phyloP scores from a whole-genome alignment of 2,113 vertebrate genomes.

The Gadus macrocephalus region DNA sequence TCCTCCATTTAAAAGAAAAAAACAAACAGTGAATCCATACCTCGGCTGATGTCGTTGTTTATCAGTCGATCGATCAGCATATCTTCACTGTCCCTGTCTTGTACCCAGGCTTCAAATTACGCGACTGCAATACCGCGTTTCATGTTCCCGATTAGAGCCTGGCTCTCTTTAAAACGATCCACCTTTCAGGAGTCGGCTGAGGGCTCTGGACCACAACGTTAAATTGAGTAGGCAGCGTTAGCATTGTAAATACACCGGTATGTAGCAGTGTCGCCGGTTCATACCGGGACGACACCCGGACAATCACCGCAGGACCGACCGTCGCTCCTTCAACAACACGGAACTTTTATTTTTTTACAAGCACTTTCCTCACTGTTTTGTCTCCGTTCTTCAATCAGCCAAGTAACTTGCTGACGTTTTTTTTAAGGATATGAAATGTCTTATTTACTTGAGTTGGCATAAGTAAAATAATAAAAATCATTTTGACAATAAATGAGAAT shows the following conservation, averaged over 20 bases:
- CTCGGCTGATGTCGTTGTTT: too few species aligned
- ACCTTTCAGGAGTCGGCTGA: too few species aligned
- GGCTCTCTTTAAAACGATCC: too few species aligned
- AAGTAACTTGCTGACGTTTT: constrained; percentile 32
- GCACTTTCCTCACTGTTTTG: constrained; percentile 56
- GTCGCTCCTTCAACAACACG: constrained; percentile 17
- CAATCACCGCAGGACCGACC: constrained; percentile 36
- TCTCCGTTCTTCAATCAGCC: constrained; percentile 42
- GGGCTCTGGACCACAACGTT: too few species aligned
- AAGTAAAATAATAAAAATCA: constrained; percentile 55
- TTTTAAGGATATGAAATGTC: constrained; percentile 42
- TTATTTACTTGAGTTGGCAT: constrained; percentile 51
- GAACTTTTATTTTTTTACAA: constrained; percentile 11
- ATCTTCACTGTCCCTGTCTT: too few species aligned
- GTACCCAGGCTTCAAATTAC: too few species aligned
- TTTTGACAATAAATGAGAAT: constrained; percentile 48
- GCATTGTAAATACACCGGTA: constrained; percentile 47
- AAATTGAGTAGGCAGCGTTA: too few species aligned
- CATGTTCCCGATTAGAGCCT: too few species aligned
- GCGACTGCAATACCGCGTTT: too few species aligned
- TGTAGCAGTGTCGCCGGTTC: constrained; percentile 48
- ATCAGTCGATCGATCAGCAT: too few species aligned
- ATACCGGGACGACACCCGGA: constrained; percentile 44
- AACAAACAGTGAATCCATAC: constrained; percentile 15
- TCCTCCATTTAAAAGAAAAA: constrained; percentile 6